Evolutionary conservation across 2,888 invertebrate genomes (phyloP), one percentile per base, ranked within the genome.

Genomic region (Orchestes rusci): DNA sequence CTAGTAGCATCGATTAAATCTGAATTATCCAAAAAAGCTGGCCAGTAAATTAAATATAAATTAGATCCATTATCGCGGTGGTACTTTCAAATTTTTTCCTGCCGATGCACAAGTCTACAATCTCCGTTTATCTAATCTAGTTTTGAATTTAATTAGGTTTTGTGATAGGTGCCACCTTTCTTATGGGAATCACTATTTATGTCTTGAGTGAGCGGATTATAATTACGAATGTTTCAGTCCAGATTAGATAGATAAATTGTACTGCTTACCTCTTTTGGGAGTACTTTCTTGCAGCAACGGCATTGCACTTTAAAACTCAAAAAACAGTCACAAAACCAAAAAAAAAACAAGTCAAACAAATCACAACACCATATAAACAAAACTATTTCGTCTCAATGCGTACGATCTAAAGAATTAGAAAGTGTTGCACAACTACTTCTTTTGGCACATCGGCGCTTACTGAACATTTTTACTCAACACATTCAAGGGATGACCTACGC

Each of bases 401-500:
- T n/a, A n/a, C n/a, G n/a, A n/a, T n/a, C n/a, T n/a, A n/a, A n/a
- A n/a, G n/a, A n/a, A n/a, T 43, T 42, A 34, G 47, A 50, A 48
- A 55, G 50, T 48, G 50, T 52, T 30, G 35, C 48, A 51, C 52
- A 51, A 56, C 59, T 57, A 54, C 54, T 52, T 50, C 52, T 54
- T 56, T 50, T 54, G 57, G 56, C 57, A 56, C 51, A 55, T 57
- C 53, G 56, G 58, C 55, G 63, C 61, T 60, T 61, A 67, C 67
- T 67, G 61, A 65, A 59, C 58, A 65, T 59, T 59, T 57, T 59
- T 58, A 59, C 59, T 60, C 59, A 59, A 57, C 58, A 59, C 62
- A 61, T 63, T 63, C 63, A 61, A 63, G 65, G 65, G 66, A 59
- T 66, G 66, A 67, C 66, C 65, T 67, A 65, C 63, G 67, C 65